phyloP scores from a whole-genome alignment of 2,797 vertebrate genomes.

The Muraenolepis orangiensis region DNA sequence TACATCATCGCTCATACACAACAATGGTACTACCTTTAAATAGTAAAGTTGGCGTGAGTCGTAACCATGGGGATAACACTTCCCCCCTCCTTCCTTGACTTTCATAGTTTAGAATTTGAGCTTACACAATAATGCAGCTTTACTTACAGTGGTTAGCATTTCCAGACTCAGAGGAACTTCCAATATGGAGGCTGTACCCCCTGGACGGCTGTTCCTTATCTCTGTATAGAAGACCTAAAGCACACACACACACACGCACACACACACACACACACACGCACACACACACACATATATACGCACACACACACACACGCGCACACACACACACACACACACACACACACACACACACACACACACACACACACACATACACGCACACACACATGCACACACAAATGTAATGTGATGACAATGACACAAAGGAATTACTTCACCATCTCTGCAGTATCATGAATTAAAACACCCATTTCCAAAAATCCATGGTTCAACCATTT shows the following conservation, averaged over 20 bases:
- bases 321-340: neutral
- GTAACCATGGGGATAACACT: too few species aligned
- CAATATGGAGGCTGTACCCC: slow-evolving; percentile 65
- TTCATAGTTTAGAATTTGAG: too few species aligned
- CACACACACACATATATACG: neutral
- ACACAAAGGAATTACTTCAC: neutral
- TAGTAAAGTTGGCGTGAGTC: too few species aligned
- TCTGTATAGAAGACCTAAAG: slow-evolving; percentile 89
- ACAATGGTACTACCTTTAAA: too few species aligned
- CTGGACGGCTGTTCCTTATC: slow-evolving; percentile 68
- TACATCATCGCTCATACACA: too few species aligned
- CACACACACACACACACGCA: slow-evolving; percentile 4
- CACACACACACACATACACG: neutral
- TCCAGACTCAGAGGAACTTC: slow-evolving; percentile 81
- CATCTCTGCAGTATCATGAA: neutral
- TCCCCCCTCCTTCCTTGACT: too few species aligned
- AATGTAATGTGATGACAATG: neutral
- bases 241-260: slow-evolving; percentile 9
- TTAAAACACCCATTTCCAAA: neutral
- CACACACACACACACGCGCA: neutral
- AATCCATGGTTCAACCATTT: neutral
- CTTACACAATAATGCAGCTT: neutral
- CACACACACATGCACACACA: neutral
- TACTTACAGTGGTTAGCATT: slow-evolving; percentile 80
- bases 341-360: too few species aligned